Percentiles rank a stretch among this genome's conserved stretches.
phyloP scores from a whole-genome alignment of 2,797 vertebrate species.

The Chloroceryle inda region DNA sequence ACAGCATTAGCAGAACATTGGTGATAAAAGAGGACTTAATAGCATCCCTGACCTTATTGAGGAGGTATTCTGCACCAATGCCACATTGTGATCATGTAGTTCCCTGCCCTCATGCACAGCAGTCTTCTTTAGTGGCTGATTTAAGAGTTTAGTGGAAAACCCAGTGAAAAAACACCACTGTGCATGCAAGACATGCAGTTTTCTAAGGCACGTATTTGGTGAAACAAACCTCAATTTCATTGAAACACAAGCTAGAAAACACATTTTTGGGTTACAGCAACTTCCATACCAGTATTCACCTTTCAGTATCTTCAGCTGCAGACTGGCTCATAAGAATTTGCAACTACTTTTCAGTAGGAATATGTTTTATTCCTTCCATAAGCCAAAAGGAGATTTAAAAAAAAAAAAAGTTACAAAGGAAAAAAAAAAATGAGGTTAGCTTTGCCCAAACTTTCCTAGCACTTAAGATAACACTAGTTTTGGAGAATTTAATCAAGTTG shows the following conservation, averaged over 20 bases:
- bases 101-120: not conserved
- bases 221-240: slow-evolving; percentile 54
- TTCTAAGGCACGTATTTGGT: not conserved
- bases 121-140: not conserved
- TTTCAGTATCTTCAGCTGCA: slow-evolving; percentile 65
- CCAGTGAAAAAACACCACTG: slow-evolving; percentile 7
- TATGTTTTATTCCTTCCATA: slow-evolving; percentile 55
- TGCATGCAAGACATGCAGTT: slow-evolving; percentile 55
- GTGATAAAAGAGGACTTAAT: not conserved
- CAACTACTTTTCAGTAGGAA: slow-evolving; percentile 49
- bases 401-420: not conserved
- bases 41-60: not conserved
- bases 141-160: slow-evolving; percentile 38
- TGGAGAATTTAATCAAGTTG: not conserved
- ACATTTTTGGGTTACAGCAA: slow-evolving; percentile 11
- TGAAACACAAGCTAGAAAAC: slow-evolving; percentile 54
- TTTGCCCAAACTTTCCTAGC: not conserved
- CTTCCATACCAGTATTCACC: slow-evolving; percentile 50
- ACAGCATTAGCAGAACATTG: not conserved
- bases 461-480: not conserved
- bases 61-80: not conserved
- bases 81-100: not conserved
- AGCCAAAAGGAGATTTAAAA: not conserved
- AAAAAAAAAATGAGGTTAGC: slow-evolving; percentile 7
- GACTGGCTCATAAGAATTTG: slow-evolving; percentile 51